Evolutionary conservation across 2,888 invertebrate species (phyloP), one percentile per base, ranked within the genome.

Genomic region (Lamellibrachia satsuma): DNA sequence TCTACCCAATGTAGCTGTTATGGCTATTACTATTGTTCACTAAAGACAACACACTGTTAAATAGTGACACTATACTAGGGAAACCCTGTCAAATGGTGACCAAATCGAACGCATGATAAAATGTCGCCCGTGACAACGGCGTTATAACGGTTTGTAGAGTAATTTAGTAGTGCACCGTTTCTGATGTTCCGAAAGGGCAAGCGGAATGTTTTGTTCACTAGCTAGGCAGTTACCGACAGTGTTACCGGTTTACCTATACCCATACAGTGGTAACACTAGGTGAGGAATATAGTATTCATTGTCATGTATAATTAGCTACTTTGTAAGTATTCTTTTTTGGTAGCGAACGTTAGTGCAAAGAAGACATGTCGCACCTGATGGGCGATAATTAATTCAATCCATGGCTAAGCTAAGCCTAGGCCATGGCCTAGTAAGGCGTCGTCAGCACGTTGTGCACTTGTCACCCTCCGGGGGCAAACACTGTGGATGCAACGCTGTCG

Each of bases 101-200:
- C 39, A 39, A 39, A 39, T 39, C 39, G 39, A 39, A 39, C 39
- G 39, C 39, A 39, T 39, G 39, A 39, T 39, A 39, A 39, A 39
- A 39, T 39, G 39, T 39, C 39, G 39, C 39, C 39, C 39, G 39
- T 39, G 39, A 39, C 39, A 39, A 39, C 39, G 0, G 0, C 39
- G 39, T 39, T 39, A 39, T 39, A 39, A 39, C 39, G 39, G 39
- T 39, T 39, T 39, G 39, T 75, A 6, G 22, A 75, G 6, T 22
- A 22, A 75, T 75, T 75, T 22, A 22, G 75, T 75, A n/a, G 75
- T 75, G 75, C 75, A 22, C 75, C 75, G 75, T 75, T 57, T 75
- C 75, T n/a, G n/a, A 75, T 75, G 75, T 75, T 75, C 75, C 75
- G 75, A 75, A 75, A 75, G 75, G 75, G 75, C 75, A 75, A 75